Evolutionary conservation across 1,140 invertebrate species (phyloP).

Genomic region (Phthorimaea operculella): DNA sequence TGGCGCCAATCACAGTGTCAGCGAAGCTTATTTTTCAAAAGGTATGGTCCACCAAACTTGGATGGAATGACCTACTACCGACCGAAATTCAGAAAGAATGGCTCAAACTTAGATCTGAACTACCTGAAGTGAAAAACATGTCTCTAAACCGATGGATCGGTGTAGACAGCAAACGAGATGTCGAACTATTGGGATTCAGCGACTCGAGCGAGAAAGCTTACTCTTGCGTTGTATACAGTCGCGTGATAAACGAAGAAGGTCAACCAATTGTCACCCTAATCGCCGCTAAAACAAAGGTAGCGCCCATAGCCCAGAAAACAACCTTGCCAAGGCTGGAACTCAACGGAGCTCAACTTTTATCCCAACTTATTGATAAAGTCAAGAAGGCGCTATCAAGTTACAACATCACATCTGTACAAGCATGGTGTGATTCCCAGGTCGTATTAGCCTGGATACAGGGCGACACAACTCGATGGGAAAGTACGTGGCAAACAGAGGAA

Average conservation of each 20-base stretch:
- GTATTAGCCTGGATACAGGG: constrained; percentile 36
- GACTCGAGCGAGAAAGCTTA: constrained; percentile 20
- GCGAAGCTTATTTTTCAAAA: not conserved
- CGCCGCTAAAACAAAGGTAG: constrained; percentile 2
- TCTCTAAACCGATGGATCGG: not conserved
- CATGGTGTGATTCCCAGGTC: constrained; percentile 45
- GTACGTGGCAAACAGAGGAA: constrained; percentile 10
- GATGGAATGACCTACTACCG: not conserved
- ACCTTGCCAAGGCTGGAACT: constrained; percentile 60
- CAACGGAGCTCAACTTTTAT: constrained; percentile 42
- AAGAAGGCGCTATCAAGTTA: constrained; percentile 1
- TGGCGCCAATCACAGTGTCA: not conserved
- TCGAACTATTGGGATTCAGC: constrained; percentile 21
- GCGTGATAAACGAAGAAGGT: not conserved
- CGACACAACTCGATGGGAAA: constrained; percentile 9
- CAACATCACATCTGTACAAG: constrained; percentile 14
- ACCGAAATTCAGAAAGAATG: not conserved
- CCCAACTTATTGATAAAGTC: constrained; percentile 26
- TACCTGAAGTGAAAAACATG: not conserved
- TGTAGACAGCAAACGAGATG: not conserved
- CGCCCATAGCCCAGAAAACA: not conserved
- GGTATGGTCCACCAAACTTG: not conserved
- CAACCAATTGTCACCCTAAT: not conserved
- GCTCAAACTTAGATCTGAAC: not conserved
- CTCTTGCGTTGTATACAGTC: constrained; percentile 14